Base-by-base conservation (phyloP, 1,140 invertebrate genomes). In the Eupeodes corollae region DNA sequence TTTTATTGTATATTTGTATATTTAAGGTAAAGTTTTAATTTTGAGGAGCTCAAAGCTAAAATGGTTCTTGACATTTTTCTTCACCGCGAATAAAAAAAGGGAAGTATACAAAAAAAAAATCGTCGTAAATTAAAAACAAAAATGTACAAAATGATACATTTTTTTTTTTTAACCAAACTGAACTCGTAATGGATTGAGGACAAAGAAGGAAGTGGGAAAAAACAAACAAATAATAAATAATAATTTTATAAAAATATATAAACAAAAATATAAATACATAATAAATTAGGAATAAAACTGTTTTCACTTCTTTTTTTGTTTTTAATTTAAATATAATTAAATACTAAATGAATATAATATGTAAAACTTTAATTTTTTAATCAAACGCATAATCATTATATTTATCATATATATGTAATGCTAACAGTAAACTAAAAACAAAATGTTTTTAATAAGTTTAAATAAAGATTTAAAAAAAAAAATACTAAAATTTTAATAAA, bases 331-430 rank as follows among this genome's bases (percentile, higher is more conserved):
- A 26, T 26, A 26, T 26, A 26, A 26, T 26, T 26, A 5, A n/a
- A n/a, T 26, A 26, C 21, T 26, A 26, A 26, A 26, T 26, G 21
- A 26, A 26, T 26, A 26, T n/a, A n/a, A n/a, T 26, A 26, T 26
- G 21, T 26, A 5, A 26, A 26, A 26, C 21, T 26, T 26, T 26
- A 5, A 26, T 49, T 51, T 58, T 54, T 52, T 50, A 54, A 52
- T 59, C 56, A 50, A 44, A 54, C 46, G 50, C 48, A 55, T 47
- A 57, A 56, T 52, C 51, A 52, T 61, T 58, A 50, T 54, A 46
- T 56, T 59, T 33, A 42, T 18, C 21, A 55, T 56, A 34, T 53
- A 47, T 52, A 53, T 51, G 48, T 35, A 34, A 42, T 49, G 41
- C 21, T 26, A 52, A 54, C 56, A 26, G 48, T 49, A 56, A 56